Evolutionary conservation across 2,888 invertebrate genomes (phyloP).

Genomic region (Blastobasis lacticolella): DNA sequence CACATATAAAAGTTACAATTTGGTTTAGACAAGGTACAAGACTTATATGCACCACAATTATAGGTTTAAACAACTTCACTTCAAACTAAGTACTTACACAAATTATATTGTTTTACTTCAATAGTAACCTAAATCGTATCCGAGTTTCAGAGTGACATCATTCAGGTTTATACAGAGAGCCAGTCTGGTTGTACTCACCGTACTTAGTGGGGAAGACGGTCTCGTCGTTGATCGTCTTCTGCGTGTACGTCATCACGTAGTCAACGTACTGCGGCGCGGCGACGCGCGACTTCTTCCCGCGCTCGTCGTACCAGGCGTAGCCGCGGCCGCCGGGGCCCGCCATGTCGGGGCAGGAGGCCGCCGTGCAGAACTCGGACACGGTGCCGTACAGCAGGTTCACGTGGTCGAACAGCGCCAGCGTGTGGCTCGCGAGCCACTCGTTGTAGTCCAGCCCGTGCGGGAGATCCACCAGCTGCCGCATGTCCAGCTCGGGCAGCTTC

Average conservation of each 20-base stretch:
- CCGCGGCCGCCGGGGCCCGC: conserved; percentile 96
- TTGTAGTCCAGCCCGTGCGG: conserved; percentile 97
- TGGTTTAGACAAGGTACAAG: too few relatives aligned
- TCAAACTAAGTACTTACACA: too few relatives aligned
- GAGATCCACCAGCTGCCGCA: conserved; percentile 94
- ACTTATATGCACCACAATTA: too few relatives aligned
- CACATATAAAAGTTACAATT: too few relatives aligned
- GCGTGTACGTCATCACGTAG: conserved; percentile 98
- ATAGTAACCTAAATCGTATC: too few relatives aligned
- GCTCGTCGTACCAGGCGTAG: conserved; percentile 99
- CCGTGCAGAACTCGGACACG: conserved; percentile 98
- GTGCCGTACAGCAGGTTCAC: conserved; percentile 99
- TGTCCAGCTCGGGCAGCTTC: conserved; percentile 94
- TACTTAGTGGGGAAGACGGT: conserved; percentile 98
- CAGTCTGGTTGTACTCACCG: conserved; percentile 75
- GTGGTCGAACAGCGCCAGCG: conserved; percentile 98
- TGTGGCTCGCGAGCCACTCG: conserved; percentile 99
- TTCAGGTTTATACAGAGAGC: too few relatives aligned
- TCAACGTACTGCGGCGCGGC: conserved; percentile 99
- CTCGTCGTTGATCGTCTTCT: conserved; percentile 97
- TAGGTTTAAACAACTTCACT: too few relatives aligned
- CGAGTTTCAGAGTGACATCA: too few relatives aligned
- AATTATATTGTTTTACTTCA: too few relatives aligned
- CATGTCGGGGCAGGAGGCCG: conserved; percentile 97
- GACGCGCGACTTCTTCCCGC: conserved; percentile 97